Base-by-base conservation (phyloP, 2,888 invertebrate species). In the Malachius bipustulatus region DNA sequence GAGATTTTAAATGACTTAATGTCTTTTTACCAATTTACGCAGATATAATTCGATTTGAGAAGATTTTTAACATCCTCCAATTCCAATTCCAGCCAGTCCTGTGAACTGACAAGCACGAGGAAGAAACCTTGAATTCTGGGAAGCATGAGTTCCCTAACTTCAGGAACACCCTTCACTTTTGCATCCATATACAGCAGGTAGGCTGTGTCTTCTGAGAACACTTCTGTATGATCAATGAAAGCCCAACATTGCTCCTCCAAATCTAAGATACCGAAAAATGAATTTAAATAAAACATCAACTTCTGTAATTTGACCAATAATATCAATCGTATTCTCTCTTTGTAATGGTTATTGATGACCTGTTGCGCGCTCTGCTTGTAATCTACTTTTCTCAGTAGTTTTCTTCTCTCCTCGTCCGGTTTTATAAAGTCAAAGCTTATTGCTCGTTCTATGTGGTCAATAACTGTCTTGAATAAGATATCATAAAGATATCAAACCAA, bases 201-300 rank as follows among this genome's bases (percentile, higher is more conserved):
- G 0, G 84, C 83, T 0, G 80, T 76, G 44, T 81, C 82, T 62
- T 84, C 84, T 14, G 65, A 66, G 50, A 84, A 82, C 1, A 81
- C 66, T 28, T 71, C 70, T 33, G 70, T 70, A 49, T 80, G 76
- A 35, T 76, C 73, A 42, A 84, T 73, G 47, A 83, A 81, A 0
- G 77, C 70, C 77, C 82, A 80, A 57, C 82, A 80, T 50, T 84
- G 84, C 40, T 77, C 75, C 46, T 80, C 75, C 38, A 84, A 62
- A 60, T 79, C 80, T 78, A 55, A 8, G 43, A 43, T 38, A 38
- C 12, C 6, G 6, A 11, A 9, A 28, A n/a, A 28, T 8, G 29
- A 32, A n/a, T n/a, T n/a, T n/a, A n/a, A n/a, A n/a, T n/a, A n/a
- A n/a, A n/a, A n/a, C n/a, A n/a, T n/a, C n/a, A n/a, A n/a, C n/a